These are phyloP conservation scores for Caligus rogercresseyi DNA, from an alignment of 1,140 invertebrate species.

Conservation along the genomic window DNA sequence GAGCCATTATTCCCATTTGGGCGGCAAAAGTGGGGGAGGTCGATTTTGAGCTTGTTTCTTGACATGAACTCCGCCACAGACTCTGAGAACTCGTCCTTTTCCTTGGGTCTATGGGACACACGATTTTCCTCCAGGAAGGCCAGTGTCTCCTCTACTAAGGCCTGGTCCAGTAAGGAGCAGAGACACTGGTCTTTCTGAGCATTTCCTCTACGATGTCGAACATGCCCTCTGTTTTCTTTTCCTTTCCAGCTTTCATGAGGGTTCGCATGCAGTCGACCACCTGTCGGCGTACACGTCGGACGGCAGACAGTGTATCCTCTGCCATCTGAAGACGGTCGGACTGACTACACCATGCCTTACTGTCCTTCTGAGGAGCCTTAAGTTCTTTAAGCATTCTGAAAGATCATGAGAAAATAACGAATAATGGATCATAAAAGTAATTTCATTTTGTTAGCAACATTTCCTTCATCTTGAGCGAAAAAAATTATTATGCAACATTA, in stretches of 20 bases:
- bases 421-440: too few relatives aligned
- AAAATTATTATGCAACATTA: too few relatives aligned
- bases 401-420: background rate
- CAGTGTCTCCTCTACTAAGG: constrained; percentile 61
- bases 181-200: constrained; percentile 44
- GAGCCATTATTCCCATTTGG: background rate
- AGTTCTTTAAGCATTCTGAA: constrained; percentile 18
- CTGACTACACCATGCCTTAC: constrained; percentile 13
- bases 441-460: too few relatives aligned
- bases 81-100: constrained; percentile 20
- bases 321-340: constrained; percentile 15
- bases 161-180: constrained; percentile 59
- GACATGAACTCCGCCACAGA: constrained; percentile 18
- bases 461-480: too few relatives aligned
- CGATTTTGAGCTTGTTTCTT: constrained; percentile 19
- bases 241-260: constrained; percentile 48
- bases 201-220: constrained; percentile 56
- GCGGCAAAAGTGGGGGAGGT: constrained; percentile 1
- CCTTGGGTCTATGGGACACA: constrained; percentile 24
- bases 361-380: constrained; percentile 14
- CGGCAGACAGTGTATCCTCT: constrained; percentile 14
- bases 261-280: constrained; percentile 56
- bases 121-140: constrained; percentile 55
- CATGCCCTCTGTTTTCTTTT: constrained; percentile 51
- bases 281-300: constrained; percentile 47